Base-by-base conservation (phyloP, 2,888 invertebrate species). In the Carpatolechia fugitivella region DNA sequence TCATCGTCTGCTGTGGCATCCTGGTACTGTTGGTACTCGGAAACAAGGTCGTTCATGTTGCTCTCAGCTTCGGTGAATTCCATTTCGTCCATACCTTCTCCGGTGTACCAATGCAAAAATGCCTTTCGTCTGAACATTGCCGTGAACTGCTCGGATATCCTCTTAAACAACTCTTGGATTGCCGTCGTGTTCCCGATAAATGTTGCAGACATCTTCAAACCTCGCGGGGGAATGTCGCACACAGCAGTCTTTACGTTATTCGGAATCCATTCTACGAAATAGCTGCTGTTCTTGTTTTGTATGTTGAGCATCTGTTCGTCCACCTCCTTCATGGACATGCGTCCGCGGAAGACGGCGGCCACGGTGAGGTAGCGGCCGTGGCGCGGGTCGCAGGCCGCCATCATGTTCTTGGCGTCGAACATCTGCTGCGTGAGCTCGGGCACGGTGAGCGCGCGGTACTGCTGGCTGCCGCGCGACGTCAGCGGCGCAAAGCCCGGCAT, bases 61-160 rank as follows among this genome's bases (percentile, higher is more conserved):
- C 96, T 96, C 81, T 98, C 98, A 0, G 98, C 98, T 81, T 98
- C 98, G 53, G 97, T 97, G 87, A 98, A 98, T 84, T 98, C 98
- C 96, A 97, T 96, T 84, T 98, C 97, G 80, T 98, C 98, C 98
- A 95, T 95, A 40, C 95, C 95, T 76, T 95, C 95, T 3, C 95
- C 95, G 52, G 95, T 95, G 79, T 95, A 95, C 95, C 95, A 95
- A 82, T 95, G 95, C 72, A 95, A 84, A 88, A 95, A 95, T 60
- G 95, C 95, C 79, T 94, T 95, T 59, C 96, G 93, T 54, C 94
- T 91, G 85, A 95, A 95, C 95, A 96, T 96, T 63, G 95, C 95
- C 18, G 93, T 93, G 76, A 95, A 95, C 78, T 96, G 96, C 74
- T 96, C 95, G 40, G 95, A 94, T 66, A 96, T 95, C 70, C 97